Evolutionary conservation across 2,797 vertebrate species (phyloP).

Genomic region (Coregonus ussuriensis): DNA sequence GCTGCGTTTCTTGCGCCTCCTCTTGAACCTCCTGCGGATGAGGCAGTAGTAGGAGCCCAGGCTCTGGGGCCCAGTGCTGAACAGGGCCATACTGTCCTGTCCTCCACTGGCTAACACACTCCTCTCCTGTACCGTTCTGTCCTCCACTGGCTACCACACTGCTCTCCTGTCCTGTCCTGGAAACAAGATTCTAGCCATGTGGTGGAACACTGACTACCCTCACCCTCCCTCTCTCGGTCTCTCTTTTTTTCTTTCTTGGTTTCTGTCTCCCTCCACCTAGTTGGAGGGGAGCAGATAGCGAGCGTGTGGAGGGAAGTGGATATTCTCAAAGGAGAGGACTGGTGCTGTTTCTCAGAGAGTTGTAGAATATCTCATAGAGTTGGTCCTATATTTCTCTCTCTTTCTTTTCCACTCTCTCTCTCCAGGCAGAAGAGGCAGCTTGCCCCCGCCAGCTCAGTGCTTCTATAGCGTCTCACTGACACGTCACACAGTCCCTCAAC

Average conservation of each 20-base stretch:
- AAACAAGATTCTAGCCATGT: too few species aligned
- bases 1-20: constrained; percentile 81
- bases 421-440: background rate
- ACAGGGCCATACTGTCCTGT: constrained; percentile 70
- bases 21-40: constrained; percentile 71
- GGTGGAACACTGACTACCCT: constrained; percentile 1
- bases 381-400: constrained; percentile 5
- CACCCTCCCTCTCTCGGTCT: background rate
- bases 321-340: constrained; percentile 31
- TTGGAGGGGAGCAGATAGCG: background rate
- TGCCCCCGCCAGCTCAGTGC: background rate
- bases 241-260: too few species aligned
- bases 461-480: background rate
- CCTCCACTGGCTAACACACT: background rate
- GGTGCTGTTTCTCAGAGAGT: constrained; percentile 20
- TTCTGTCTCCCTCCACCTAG: constrained; percentile 17
- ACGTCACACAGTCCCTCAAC: background rate
- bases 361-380: constrained; percentile 28
- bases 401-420: background rate
- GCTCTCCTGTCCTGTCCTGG: background rate
- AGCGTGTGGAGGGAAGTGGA: constrained; percentile 41
- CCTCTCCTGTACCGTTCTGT: constrained; percentile 10
- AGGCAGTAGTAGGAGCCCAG: constrained; percentile 72
- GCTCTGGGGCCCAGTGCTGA: constrained; percentile 50
- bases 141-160: constrained; percentile 13